Conservation (phyloP, 1,140 invertebrate species). For the Zophobas morio region DNA sequence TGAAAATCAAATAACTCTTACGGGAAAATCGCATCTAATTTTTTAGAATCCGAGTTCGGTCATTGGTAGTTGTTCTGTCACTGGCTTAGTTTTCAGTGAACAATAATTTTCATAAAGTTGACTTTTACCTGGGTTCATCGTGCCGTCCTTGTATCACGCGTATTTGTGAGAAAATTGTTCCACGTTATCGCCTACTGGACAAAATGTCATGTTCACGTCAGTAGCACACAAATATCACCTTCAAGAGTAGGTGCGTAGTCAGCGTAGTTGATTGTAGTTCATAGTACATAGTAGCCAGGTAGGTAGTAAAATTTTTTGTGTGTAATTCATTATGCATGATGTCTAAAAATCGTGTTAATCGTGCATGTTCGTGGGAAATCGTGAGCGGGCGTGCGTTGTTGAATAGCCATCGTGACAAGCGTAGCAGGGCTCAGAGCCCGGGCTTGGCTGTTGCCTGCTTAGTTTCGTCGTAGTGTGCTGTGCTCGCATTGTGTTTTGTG, state of each 20-base stretch:
- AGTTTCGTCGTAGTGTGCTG: conserved; percentile 45
- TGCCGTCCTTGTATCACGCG: not conserved
- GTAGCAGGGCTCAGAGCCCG: conserved; percentile 54
- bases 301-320: conserved; percentile 15
- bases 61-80: too few species aligned
- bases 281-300: not conserved
- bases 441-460: conserved; percentile 49
- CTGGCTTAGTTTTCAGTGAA: too few species aligned
- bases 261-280: conserved; percentile 4
- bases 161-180: too few species aligned
- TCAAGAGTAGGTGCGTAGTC: not conserved
- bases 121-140: not conserved
- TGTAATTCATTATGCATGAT: conserved; percentile 20
- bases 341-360: conserved; percentile 37
- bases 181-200: too few species aligned
- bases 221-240: too few species aligned
- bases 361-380: conserved; percentile 36
- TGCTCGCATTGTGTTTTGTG: conserved; percentile 37
- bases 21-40: too few species aligned
- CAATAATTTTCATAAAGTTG: not conserved
- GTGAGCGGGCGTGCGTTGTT: conserved; percentile 56
- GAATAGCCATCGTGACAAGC: conserved; percentile 54
- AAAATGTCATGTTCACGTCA: too few species aligned
- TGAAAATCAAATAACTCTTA: too few species aligned
- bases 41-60: too few species aligned